Evolutionary conservation across 2,888 invertebrate species (phyloP).

Genomic region (Andrena fulva): DNA sequence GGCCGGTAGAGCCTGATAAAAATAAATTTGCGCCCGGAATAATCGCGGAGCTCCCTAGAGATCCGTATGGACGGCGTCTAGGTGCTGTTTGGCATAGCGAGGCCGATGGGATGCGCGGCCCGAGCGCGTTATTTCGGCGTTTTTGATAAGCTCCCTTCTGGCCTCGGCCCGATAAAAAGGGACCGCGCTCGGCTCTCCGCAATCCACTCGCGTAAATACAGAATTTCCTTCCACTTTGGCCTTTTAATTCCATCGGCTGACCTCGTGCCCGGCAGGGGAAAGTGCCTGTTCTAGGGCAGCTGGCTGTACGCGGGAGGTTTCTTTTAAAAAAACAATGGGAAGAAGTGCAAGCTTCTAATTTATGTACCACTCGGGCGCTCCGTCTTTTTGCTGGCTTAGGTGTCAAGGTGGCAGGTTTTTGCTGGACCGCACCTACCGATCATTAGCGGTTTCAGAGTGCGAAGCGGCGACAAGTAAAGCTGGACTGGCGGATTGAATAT

Average conservation of each 20-base stretch:
- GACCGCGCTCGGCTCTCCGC: background rate
- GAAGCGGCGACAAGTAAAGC: background rate
- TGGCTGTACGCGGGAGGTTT: background rate
- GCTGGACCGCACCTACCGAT: too few relatives aligned
- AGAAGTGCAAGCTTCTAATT: too few relatives aligned
- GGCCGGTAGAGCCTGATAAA: conserved; percentile 74
- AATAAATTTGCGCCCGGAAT: conserved; percentile 80
- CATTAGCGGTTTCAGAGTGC: background rate
- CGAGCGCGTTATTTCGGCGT: background rate
- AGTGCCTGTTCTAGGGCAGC: background rate
- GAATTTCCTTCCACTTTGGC: background rate
- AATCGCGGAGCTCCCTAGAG: conserved; percentile 78
- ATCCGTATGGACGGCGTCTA: conserved; percentile 70
- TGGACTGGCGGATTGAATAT: background rate
- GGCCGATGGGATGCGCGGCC: conserved; percentile 20
- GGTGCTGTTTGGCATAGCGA: conserved; percentile 45
- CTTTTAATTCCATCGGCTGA: background rate
- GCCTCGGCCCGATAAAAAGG: conserved; percentile 11
- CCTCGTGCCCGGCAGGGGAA: background rate
- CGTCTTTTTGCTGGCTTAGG: too few relatives aligned
- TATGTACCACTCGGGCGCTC: too few relatives aligned
- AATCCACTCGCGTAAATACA: background rate
- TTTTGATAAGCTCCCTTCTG: conserved; percentile 14
- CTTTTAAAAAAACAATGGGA: background rate
- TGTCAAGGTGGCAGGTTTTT: too few relatives aligned